Evolutionary conservation across 2,797 vertebrate genomes (phyloP), one percentile per base, ranked within the genome.

Genomic region (Leuciscus waleckii): DNA sequence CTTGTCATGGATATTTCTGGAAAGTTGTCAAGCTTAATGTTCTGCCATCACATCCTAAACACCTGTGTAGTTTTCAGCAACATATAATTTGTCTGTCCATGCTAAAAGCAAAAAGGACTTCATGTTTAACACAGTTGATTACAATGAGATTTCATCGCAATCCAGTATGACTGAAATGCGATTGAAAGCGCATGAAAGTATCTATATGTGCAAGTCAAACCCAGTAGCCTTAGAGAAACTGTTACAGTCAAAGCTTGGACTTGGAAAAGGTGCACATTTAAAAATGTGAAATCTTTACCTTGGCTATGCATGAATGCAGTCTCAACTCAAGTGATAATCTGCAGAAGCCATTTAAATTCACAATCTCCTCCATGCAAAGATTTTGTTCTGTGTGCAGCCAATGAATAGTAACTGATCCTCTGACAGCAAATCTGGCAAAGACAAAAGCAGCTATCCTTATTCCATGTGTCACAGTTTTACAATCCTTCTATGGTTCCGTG

Each of bases 401-500:
- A 83, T 56, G 78, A 81, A 82, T 75, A 67, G 78, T 83, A 87
- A 86, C 82, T 41, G 84, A 67, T 86, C 84, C 85, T 82, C 46
- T 81, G 86, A 81, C 85, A 61, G 68, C 39, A 56, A 5, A 41
- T 63, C 70, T 81, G 87, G 80, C 85, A 87, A 79, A 69, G 39
- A 49, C 37, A n/a, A 51, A 61, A 58, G 61, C 81, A 41, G 73
- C 32, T 73, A 68, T 85, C 41, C 41, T 87, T 41, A 84, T 82
- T 87, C 81, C 81, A 84, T 87, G 70, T 86, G 70, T 46, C 74
- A 67, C 5, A 32, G 74, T 76, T 84, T 84, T 80, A 68, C 51
- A 63, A 56, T 76, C 49, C 65, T 70, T 61, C 1, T 43, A 81
- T 80, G 56, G 76, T 70, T 67, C 43, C 9, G 0, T 41, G 51